phyloP scores from a whole-genome alignment of 2,113 vertebrate species.

The Pontoporia blainvillei region DNA sequence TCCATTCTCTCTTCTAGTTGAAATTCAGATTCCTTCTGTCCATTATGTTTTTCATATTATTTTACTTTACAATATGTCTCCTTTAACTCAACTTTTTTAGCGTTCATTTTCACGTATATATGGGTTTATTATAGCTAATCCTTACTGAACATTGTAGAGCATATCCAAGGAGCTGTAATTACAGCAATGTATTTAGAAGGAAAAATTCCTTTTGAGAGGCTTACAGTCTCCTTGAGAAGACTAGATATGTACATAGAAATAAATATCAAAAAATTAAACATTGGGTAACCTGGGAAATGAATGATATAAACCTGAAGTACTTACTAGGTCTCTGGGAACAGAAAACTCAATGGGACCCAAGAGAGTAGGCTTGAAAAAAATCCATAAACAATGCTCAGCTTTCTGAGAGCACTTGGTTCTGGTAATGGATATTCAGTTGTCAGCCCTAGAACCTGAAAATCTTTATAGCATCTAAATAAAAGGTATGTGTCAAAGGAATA shows the following conservation, averaged over 20 bases:
- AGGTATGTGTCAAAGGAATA: too few species aligned
- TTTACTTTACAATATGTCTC: background rate
- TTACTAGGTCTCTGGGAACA: background rate
- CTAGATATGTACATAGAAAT: background rate
- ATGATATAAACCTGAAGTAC: background rate
- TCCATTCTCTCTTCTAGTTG: background rate
- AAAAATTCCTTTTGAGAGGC: background rate
- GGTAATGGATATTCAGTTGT: background rate
- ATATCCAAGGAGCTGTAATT: background rate
- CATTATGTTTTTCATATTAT: background rate
- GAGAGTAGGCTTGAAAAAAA: background rate
- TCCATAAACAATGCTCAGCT: background rate
- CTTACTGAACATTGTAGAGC: background rate
- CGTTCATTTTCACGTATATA: background rate
- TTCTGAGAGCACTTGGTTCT: background rate
- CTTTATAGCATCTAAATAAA: background rate
- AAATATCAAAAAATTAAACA: background rate
- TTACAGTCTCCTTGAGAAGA: background rate
- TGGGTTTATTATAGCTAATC: background rate
- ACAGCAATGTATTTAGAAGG: background rate
- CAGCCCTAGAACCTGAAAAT: background rate
- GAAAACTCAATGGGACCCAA: background rate
- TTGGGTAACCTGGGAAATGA: background rate
- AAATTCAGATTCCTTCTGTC: background rate
- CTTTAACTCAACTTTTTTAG: background rate